Evolutionary conservation across 2,888 invertebrate genomes (phyloP), one percentile per base, ranked within the genome.

Genomic region (Seladonia tumulorum): DNA sequence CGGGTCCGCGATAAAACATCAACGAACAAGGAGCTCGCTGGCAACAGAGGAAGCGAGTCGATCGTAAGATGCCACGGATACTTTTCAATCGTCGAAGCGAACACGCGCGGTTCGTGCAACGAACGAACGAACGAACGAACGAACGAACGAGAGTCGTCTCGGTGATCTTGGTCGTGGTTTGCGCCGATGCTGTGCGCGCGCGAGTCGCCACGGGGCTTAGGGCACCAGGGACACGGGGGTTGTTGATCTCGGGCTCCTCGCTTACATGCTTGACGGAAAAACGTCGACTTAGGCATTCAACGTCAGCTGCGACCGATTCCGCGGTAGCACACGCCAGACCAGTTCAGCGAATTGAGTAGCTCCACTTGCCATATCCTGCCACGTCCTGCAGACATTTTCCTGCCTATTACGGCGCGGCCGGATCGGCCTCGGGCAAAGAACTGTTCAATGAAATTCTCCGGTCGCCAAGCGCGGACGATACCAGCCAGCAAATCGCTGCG

Each of bases 331-430:
- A 89, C 87, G 91, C 88, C 90, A 91, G 92, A 93, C 93, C 93
- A 93, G 93, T 93, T 93, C 93, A 91, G 90, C 92, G 93, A 93
- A 93, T 93, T 90, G 91, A 90, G 87, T 90, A 89, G 91, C 91
- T 90, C 91, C 89, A 90, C 92, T 91, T 90, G 89, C 91, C 90
- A 88, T 91, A 90, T 91, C 89, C 88, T 87, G 88, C 88, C 90
- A 80, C 88, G 91, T 91, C 91, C 89, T 89, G 88, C 88, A 89
- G 88, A 88, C 89, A 92, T 91, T 91, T 91, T 86, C 91, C 90
- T 91, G 87, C 93, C 93, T 91, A 92, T 93, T 93, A 93, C 92
- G 93, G 87, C 79, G 60, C 80, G 81, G 91, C 79, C 81, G 82
- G 87, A 87, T 90, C 91, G 86, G 88, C 89, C 91, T 86, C 90